phyloP scores from a whole-genome alignment of 2,797 vertebrate genomes.

The Acanthornis magna region DNA sequence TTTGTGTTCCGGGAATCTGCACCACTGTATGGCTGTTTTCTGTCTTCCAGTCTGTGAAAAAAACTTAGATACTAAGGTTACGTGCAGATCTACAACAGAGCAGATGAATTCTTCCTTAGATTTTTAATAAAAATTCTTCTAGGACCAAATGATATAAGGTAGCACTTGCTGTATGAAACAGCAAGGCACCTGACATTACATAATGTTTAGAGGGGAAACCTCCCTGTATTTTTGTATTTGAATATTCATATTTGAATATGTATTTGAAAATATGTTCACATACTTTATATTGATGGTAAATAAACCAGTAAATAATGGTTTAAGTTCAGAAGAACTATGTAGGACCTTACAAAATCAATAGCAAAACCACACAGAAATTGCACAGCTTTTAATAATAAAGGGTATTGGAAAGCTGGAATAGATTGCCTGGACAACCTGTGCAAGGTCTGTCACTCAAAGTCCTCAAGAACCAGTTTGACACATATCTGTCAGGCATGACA shows the following conservation, averaged over 20 bases:
- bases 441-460: background rate
- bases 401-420: background rate
- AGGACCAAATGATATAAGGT: background rate
- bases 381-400: background rate
- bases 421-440: background rate
- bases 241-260: background rate
- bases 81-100: background rate
- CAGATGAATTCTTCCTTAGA: background rate
- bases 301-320: background rate
- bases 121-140: background rate
- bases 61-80: rapidly evolving
- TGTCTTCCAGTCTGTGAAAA: background rate
- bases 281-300: background rate
- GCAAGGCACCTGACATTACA: rapidly evolving
- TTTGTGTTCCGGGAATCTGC: background rate
- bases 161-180: background rate
- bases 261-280: background rate
- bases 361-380: background rate
- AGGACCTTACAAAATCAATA: background rate
- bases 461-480: background rate
- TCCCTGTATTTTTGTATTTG: background rate
- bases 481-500: background rate
- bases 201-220: background rate
- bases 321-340: background rate
- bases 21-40: rapidly evolving